phyloP scores from a whole-genome alignment of 2,888 invertebrate genomes.

The Caprella mutica region DNA sequence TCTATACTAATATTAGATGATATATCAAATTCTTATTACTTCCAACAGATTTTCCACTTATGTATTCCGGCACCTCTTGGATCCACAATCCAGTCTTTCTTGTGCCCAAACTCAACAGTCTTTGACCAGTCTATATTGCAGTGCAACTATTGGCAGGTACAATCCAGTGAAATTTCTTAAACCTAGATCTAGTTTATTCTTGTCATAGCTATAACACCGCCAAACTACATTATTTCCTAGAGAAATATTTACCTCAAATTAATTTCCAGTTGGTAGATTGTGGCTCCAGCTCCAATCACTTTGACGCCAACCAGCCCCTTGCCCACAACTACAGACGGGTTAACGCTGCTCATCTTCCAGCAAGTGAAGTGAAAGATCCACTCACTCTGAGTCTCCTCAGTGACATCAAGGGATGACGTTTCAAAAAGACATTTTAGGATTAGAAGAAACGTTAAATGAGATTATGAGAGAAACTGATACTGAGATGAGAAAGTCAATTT shows the following conservation, averaged over 20 bases:
- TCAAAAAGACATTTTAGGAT: too few relatives aligned
- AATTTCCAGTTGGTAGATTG: constrained; percentile 62
- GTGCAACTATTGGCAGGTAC: constrained; percentile 86
- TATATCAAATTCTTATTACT: constrained; percentile 11
- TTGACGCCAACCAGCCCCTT: constrained; percentile 79
- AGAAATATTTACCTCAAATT: too few relatives aligned
- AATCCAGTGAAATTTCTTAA: too few relatives aligned
- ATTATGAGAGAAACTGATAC: too few relatives aligned
- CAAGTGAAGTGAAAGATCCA: constrained; percentile 13
- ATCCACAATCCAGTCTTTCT: constrained; percentile 77
- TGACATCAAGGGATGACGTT: constrained; percentile 1
- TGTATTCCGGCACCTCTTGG: constrained; percentile 81
- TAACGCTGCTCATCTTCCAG: constrained; percentile 27
- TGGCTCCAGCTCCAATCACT: constrained; percentile 62
- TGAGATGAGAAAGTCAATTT: too few relatives aligned
- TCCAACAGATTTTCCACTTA: constrained; percentile 71
- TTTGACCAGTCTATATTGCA: constrained; percentile 71
- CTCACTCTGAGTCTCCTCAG: constrained; percentile 17
- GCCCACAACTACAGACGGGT: constrained; percentile 64
- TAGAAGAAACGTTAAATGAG: too few relatives aligned
- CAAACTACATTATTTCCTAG: too few relatives aligned
- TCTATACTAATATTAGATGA: neutral
- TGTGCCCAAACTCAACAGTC: constrained; percentile 78
- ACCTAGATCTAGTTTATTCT: too few relatives aligned
- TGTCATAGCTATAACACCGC: too few relatives aligned